A percentile compares a stretch with the other conserved stretches of the same genome.
Evolutionary conservation across 2,113 vertebrate genomes (phyloP).

Genomic region (Chaenocephalus aceratus): DNA sequence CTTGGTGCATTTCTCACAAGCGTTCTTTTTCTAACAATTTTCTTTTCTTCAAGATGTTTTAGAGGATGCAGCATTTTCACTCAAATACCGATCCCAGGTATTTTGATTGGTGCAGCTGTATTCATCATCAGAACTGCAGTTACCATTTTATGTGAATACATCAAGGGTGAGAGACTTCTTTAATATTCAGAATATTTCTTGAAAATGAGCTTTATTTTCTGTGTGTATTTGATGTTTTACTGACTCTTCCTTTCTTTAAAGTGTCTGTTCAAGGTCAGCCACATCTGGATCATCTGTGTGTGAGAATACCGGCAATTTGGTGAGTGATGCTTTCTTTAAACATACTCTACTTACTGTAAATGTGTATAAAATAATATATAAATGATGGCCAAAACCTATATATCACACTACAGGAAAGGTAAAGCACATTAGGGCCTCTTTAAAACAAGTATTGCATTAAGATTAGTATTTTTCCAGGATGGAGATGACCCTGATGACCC

Average conservation of each 20-base stretch:
- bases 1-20: neutral
- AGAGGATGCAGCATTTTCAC: neutral
- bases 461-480: neutral
- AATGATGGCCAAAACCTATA: no score
- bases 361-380: no score
- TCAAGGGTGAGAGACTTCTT: neutral
- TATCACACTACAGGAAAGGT: no score
- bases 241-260: neutral
- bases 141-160: neutral
- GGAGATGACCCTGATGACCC: neutral
- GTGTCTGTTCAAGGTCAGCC: neutral
- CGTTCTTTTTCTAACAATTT: neutral
- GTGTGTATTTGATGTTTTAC: neutral
- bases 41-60: neutral
- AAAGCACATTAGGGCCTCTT: no score
- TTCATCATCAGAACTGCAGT: neutral
- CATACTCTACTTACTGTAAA: no score
- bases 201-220: no score
- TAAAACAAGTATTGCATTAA: neutral
- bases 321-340: neutral
- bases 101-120: neutral
- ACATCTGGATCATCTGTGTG: neutral
- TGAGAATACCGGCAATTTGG: neutral
- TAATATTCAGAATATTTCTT: no score
- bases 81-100: rapidly evolving